Evolutionary conservation across 2,888 invertebrate genomes (phyloP).

Genomic region (Drosophila kuntzei): DNA sequence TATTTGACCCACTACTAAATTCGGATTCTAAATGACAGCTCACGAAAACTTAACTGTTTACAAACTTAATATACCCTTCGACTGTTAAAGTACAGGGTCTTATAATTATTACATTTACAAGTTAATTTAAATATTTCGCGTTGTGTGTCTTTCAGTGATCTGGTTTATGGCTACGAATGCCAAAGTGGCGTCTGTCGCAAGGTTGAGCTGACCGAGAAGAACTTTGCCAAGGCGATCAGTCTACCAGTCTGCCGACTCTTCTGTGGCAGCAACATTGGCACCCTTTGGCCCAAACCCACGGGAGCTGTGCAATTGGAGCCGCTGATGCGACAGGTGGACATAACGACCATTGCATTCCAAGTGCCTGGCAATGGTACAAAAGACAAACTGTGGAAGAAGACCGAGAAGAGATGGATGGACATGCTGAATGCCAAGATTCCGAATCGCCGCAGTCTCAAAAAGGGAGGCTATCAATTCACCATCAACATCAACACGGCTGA

Average conservation of each 20-base stretch:
- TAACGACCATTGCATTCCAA: constrained; percentile 82
- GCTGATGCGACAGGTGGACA: constrained; percentile 85
- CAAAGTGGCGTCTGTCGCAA: constrained; percentile 78
- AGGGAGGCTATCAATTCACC: constrained; percentile 85
- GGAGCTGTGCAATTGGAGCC: constrained; percentile 85
- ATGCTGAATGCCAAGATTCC: constrained; percentile 81
- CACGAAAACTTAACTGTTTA: too few relatives aligned
- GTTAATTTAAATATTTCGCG: neutral
- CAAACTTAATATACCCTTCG: neutral
- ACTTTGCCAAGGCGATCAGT: constrained; percentile 83
- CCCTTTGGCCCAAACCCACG: constrained; percentile 86
- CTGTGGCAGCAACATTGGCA: constrained; percentile 86
- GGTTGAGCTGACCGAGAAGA: constrained; percentile 80
- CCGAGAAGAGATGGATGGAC: constrained; percentile 84
- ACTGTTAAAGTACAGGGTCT: neutral
- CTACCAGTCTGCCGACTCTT: constrained; percentile 86
- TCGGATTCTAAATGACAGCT: too few relatives aligned
- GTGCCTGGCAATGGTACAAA: constrained; percentile 71
- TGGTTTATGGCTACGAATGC: constrained; percentile 84
- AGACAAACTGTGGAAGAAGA: constrained; percentile 77
- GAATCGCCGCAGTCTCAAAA: constrained; percentile 65
- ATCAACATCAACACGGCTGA: constrained; percentile 84
- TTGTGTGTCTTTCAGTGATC: constrained; percentile 38
- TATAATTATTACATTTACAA: neutral
- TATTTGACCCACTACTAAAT: too few relatives aligned